Percentiles rank a stretch among this genome's conserved stretches.
Conservation (phyloP, 2,888 invertebrate genomes). For the Drosophila putrida region DNA sequence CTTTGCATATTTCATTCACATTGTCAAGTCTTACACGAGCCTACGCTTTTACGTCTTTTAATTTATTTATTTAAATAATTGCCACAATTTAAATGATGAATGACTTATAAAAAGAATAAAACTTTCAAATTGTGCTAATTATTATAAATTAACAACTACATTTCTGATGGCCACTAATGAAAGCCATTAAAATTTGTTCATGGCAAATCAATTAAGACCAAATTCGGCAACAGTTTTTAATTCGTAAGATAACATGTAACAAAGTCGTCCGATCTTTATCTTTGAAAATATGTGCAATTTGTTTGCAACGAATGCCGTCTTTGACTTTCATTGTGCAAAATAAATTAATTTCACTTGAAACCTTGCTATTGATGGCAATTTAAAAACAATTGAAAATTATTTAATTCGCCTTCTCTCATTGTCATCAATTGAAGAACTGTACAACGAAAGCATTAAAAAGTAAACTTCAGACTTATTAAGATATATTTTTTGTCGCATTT, state of each 20-base stretch:
- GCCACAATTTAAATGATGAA: slow-evolving; percentile 44
- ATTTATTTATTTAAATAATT: slow-evolving; percentile 47
- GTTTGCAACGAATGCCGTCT: slow-evolving; percentile 71
- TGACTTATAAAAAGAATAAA: slow-evolving; percentile 48
- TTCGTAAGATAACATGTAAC: slow-evolving; percentile 21
- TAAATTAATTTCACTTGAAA: slow-evolving; percentile 77
- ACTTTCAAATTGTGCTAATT: slow-evolving; percentile 50
- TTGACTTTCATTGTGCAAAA: slow-evolving; percentile 75
- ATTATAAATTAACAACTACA: slow-evolving; percentile 55
- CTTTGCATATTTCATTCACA: slow-evolving; percentile 42
- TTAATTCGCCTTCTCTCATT: slow-evolving; percentile 56
- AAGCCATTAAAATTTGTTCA: slow-evolving; percentile 47
- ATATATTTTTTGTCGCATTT: slow-evolving; percentile 19
- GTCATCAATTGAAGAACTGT: slow-evolving; percentile 66
- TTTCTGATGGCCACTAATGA: slow-evolving; percentile 53
- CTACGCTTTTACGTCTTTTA: slow-evolving; percentile 39
- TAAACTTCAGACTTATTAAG: slow-evolving; percentile 27
- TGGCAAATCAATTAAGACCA: slow-evolving; percentile 53
- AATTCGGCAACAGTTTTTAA: slow-evolving; percentile 17
- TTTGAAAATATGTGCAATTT: slow-evolving; percentile 24
- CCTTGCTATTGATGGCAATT: slow-evolving; percentile 79
- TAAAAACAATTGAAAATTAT: slow-evolving; percentile 77
- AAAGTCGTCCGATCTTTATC: slow-evolving; percentile 30
- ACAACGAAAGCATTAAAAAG: slow-evolving; percentile 43
- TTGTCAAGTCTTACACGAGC: slow-evolving; percentile 19